Base-by-base conservation (phyloP, 2,113 vertebrate species). In the Cryptotis parvus region DNA sequence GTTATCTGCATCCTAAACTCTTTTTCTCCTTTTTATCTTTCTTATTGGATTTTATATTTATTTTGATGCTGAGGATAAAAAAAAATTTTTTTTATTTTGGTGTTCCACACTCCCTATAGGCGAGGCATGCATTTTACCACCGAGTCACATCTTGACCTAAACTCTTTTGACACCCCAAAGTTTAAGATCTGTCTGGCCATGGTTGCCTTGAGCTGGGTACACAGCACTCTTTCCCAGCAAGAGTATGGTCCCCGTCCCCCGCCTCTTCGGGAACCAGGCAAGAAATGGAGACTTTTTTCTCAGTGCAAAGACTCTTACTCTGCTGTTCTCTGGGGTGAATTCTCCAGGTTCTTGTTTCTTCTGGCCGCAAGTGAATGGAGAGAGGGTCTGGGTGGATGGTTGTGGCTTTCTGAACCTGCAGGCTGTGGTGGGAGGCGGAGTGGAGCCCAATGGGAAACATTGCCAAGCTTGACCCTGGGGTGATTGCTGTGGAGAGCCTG, bases 251-350 rank as follows among this genome's bases (percentile, higher is more conserved):
- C 24, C 65, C 31, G 4, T 84, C 33, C 18, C 18, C 18, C 68
- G 20, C 29, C 14, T 91, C 35, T 80, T 9, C 68, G 1, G 27
- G 39, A 16, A 12, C 69, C 41, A 55, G 9, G 27, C 81, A 41
- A 45, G 65, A 72, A 72, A 8, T n/a, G 10, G 24, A 16, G 1
- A 72, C 20, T 76, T 93, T 80, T 35, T 55, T 72, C 22, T 55
- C 65, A 69, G 61, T 45, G 2, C 37, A 20, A 79, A 76, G 58
- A 22, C 33, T 74, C 52, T 41, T 45, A 39, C 8, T 74, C 29
- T 41, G 18, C 7, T 55, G 4, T 0, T 0, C 39, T 20, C 27
- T 41, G 3, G 35, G 27, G 9, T 26, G 9, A 43, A 33, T 27
- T 8, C 20, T 68, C 70, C 41, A 52, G 22, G 4, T 3, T 18